Conservation (phyloP, 1,140 invertebrate genomes). For the Polypedilum pembai region DNA sequence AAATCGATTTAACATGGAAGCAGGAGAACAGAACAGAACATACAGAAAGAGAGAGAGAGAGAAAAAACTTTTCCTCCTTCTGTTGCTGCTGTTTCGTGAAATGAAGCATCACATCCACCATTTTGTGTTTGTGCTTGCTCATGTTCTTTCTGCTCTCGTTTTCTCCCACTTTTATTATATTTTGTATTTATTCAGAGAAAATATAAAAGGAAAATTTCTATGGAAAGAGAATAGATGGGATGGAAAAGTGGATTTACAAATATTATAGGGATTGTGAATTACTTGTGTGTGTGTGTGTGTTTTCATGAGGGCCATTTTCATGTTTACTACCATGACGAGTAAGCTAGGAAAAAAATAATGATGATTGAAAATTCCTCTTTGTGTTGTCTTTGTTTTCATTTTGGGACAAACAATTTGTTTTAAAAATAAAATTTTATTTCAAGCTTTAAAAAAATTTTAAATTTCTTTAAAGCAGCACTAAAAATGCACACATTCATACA, state of each 20-base stretch:
- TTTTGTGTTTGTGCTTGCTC: background rate
- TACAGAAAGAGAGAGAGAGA: no score
- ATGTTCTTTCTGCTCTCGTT: slow-evolving; percentile 5
- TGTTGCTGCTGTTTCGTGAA: background rate
- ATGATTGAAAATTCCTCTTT: background rate
- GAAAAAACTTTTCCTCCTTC: slow-evolving; percentile 14
- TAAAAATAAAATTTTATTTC: background rate
- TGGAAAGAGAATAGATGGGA: no score
- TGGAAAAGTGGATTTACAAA: background rate
- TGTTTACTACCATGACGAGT: no score
- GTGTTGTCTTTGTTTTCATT: background rate
- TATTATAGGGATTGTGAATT: background rate
- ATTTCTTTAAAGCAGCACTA: background rate
- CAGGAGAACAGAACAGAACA: background rate
- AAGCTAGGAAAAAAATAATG: no score
- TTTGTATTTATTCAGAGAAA: background rate
- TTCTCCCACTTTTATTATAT: background rate
- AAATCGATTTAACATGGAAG: background rate
- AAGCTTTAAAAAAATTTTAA: background rate
- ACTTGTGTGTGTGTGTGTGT: background rate
- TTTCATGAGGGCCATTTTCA: no score
- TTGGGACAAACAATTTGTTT: background rate
- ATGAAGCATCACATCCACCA: slow-evolving; percentile 11
- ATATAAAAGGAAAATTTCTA: background rate
- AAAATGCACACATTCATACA: background rate